These are phyloP conservation scores for Hylomyscus alleni DNA, from an alignment of 2,797 vertebrate species.

Conservation along the genomic window DNA sequence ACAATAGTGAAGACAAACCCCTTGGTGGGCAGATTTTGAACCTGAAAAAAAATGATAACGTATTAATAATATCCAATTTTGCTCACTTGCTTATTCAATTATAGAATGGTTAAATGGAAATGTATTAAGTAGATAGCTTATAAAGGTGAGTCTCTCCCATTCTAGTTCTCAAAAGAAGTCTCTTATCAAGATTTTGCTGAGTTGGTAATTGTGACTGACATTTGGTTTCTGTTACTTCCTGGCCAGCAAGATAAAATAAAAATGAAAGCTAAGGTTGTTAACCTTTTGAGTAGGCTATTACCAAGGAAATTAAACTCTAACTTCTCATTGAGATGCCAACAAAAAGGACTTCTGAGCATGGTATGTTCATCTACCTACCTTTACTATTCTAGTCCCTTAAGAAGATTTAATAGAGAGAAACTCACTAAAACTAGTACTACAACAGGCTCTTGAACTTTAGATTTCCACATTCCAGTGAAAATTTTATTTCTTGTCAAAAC, in stretches of 20 bases:
- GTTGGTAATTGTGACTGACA: not conserved
- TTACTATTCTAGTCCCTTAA: not conserved
- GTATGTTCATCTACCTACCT: not conserved
- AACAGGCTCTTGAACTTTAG: not conserved
- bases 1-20: not conserved
- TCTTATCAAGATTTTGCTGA: not conserved
- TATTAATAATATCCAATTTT: not conserved
- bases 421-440: not conserved
- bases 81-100: constrained; percentile 3
- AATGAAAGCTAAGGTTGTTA: not conserved
- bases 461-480: not conserved
- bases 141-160: not conserved
- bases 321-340: not conserved
- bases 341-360: not conserved
- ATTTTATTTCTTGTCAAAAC: not conserved
- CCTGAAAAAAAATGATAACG: not conserved
- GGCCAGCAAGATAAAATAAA: not conserved
- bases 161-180: not conserved
- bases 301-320: not conserved
- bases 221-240: not conserved
- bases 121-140: not conserved
- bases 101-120: not conserved
- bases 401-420: not conserved
- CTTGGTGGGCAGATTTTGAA: not conserved
- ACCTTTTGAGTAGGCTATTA: not conserved